Conservation (phyloP, 2,113 vertebrate species). For the Pitta sordida region DNA sequence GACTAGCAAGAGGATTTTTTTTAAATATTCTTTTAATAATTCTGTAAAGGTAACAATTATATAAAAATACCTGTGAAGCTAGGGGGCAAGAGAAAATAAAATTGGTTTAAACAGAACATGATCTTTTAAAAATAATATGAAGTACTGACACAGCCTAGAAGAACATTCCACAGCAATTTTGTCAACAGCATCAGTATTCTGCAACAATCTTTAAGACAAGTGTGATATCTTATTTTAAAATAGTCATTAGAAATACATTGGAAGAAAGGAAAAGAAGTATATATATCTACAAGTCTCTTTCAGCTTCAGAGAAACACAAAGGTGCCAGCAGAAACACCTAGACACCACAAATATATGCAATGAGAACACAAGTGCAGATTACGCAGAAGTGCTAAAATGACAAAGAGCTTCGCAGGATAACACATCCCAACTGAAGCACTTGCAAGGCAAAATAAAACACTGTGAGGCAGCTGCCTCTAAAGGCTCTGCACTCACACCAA, state of each 20-base stretch:
- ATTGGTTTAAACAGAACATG: slow-evolving; percentile 23
- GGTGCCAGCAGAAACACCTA: not conserved
- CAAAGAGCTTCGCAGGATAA: not conserved
- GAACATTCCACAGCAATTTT: slow-evolving; percentile 8
- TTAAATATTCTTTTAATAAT: not conserved
- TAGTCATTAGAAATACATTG: slow-evolving; percentile 19
- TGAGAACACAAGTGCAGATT: not conserved
- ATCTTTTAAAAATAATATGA: not conserved
- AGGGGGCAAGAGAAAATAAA: slow-evolving; percentile 46
- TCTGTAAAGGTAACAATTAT: not conserved
- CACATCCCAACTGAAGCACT: not conserved
- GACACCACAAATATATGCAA: not conserved
- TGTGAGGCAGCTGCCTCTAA: not conserved
- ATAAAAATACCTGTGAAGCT: not conserved
- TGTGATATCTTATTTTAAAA: slow-evolving; percentile 4
- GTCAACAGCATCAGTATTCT: slow-evolving; percentile 29
- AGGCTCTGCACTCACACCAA: not conserved
- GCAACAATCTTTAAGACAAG: slow-evolving; percentile 32
- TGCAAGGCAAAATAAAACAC: not conserved
- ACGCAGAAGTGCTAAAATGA: not conserved
- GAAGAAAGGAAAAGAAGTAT: not conserved
- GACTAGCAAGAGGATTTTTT: not conserved
- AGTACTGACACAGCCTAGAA: not conserved
- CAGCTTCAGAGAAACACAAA: slow-evolving; percentile 33
- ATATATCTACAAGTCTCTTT: not conserved